phyloP scores from a whole-genome alignment of 2,888 invertebrate genomes.

The Thecophora atra region DNA sequence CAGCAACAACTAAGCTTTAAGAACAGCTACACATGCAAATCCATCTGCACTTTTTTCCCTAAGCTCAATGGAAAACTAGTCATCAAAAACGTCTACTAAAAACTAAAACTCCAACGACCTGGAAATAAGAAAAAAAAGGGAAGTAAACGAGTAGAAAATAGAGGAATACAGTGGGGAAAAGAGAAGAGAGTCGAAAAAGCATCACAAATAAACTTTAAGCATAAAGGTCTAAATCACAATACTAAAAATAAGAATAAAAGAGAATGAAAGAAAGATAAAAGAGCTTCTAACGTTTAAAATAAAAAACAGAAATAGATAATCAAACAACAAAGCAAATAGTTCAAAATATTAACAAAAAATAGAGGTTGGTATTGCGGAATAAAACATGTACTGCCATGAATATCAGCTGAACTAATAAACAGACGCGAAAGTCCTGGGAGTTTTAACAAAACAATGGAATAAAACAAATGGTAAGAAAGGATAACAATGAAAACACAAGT shows the following conservation, averaged over 20 bases:
- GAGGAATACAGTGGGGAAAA: no score
- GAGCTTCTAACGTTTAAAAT: background rate
- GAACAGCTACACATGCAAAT: background rate
- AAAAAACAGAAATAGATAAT: background rate
- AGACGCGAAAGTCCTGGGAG: slow-evolving; percentile 21
- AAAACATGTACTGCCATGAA: background rate
- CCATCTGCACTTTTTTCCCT: background rate
- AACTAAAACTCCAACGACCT: background rate
- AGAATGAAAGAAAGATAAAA: background rate
- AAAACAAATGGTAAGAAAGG: slow-evolving; percentile 1
- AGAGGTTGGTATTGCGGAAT: background rate
- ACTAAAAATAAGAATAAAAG: slow-evolving; percentile 9
- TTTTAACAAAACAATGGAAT: background rate
- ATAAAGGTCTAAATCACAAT: no score
- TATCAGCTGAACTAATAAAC: slow-evolving; percentile 21
- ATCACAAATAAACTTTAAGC: background rate
- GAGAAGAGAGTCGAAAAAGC: background rate
- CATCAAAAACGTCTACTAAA: slow-evolving; percentile 1
- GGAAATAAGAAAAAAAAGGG: background rate
- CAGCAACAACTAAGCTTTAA: background rate
- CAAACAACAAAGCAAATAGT: no score
- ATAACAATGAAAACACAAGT: background rate
- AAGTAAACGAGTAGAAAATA: slow-evolving; percentile 6
- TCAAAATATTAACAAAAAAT: background rate
- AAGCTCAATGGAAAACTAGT: background rate